Conservation (phyloP, 2,888 invertebrate species). For the Brachylomia viminalis region DNA sequence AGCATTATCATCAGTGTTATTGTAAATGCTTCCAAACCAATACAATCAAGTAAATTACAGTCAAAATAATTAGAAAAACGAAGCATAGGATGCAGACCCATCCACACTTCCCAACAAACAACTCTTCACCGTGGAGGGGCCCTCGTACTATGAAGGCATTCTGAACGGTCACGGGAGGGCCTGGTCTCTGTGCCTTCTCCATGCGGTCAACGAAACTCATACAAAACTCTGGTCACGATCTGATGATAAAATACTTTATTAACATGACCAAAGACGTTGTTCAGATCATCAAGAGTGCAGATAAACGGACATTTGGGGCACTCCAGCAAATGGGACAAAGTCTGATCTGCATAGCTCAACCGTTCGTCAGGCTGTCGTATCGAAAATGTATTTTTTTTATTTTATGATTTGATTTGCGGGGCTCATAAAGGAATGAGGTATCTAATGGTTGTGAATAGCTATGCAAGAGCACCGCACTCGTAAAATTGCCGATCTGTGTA, state of each 20-base stretch:
- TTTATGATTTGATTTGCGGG: too few species aligned
- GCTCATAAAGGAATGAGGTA: too few species aligned
- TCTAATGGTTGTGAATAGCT: background rate
- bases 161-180: background rate
- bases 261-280: background rate
- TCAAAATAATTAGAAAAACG: fast-evolving
- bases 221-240: background rate
- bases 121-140: background rate
- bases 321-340: background rate
- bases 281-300: background rate
- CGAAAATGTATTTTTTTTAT: too few species aligned
- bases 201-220: background rate
- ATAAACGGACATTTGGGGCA: background rate
- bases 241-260: conserved; percentile 3
- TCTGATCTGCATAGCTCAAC: background rate
- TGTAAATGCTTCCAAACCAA: background rate
- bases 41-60: background rate
- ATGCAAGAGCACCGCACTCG: too few species aligned
- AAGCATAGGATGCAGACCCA: background rate
- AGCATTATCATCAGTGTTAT: background rate
- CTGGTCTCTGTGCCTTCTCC: background rate
- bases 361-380: background rate
- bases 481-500: background rate
- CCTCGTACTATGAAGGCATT: background rate
- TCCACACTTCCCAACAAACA: background rate